Evolutionary conservation across 2,797 vertebrate genomes (phyloP), one percentile per base, ranked within the genome.

Genomic region (Lycodopsis pacificus): DNA sequence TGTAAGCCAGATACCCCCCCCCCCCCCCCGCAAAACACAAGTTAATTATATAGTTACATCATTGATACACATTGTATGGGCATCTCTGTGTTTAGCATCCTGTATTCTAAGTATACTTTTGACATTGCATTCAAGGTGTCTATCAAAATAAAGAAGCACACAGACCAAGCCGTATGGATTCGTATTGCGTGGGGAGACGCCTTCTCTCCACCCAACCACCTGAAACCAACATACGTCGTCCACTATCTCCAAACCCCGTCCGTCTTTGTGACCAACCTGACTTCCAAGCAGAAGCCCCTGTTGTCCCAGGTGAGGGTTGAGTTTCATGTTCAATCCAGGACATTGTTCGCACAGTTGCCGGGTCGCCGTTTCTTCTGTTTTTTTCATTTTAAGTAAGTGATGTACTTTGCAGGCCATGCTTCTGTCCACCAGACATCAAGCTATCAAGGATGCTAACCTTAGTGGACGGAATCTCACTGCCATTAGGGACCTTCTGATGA

Each of bases 141-240:
- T 0, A 59, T 99, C 74, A 97, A 91, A 79, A 96, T 98, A 25
- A 96, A 93, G 93, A 97, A 97, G 69, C 93, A 94, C 63, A 95
- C 96, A 22, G 97, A 99, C 73, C 95, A 96, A 56, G 95, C 95
- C 0, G 49, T 98, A 27, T 99, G 98, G 98, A 98, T 99, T 84
- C 96, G 97, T 71, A 93, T 99, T 58, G 98, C 98, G 2, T 99
- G 97, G 97, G 97, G 97, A 58, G 95, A 96, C 51, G 91, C 92
- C 3, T 84, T 93, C 15, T 93, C 65, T 71, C 94, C 77, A 36
- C 97, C 97, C 22, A 97, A 98, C 93, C 97, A 98, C 85, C 95
- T 98, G 74, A 97, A 95, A 58, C 93, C 97, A 56, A 96, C 96
- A 1, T 99, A 97, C 0, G 94, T 95, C 51, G 96, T 99, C 5